phyloP scores from a whole-genome alignment of 2,113 vertebrate genomes.

The Loxodonta africana region DNA sequence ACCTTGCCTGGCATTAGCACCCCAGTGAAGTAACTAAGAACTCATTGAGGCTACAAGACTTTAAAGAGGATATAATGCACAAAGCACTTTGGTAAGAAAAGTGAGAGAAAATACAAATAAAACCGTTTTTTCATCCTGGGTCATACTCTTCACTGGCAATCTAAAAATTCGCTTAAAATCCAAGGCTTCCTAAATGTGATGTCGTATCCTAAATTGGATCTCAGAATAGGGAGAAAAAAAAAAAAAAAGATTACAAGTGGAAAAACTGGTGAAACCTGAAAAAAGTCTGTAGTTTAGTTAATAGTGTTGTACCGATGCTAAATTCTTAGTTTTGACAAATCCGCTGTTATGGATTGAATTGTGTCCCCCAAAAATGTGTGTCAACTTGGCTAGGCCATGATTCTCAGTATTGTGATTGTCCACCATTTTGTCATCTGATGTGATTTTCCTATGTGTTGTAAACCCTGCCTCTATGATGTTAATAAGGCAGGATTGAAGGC shows the following conservation, averaged over 20 bases:
- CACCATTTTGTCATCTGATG: too few species aligned
- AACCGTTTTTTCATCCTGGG: not conserved
- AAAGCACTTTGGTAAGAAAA: not conserved
- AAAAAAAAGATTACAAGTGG: not conserved
- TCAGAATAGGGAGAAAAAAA: not conserved
- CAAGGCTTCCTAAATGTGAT: conserved; percentile 2
- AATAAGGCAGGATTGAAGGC: too few species aligned
- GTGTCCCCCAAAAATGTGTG: too few species aligned
- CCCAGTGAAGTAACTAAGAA: not conserved
- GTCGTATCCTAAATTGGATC: not conserved
- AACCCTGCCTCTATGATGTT: too few species aligned
- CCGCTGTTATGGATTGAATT: too few species aligned
- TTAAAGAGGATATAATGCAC: not conserved
- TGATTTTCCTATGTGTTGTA: too few species aligned
- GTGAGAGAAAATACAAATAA: not conserved
- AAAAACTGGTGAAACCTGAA: not conserved
- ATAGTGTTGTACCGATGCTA: not conserved
- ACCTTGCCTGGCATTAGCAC: not conserved
- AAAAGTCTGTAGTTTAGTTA: not conserved
- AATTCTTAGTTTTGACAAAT: conserved; percentile 22
- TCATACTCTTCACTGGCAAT: not conserved
- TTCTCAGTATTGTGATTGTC: too few species aligned
- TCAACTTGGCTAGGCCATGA: too few species aligned
- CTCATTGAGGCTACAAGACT: not conserved
- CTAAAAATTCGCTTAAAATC: conserved; percentile 31